Base-by-base conservation (phyloP, 92 coral and sea anemone species). In the Porites cylindrica region DNA sequence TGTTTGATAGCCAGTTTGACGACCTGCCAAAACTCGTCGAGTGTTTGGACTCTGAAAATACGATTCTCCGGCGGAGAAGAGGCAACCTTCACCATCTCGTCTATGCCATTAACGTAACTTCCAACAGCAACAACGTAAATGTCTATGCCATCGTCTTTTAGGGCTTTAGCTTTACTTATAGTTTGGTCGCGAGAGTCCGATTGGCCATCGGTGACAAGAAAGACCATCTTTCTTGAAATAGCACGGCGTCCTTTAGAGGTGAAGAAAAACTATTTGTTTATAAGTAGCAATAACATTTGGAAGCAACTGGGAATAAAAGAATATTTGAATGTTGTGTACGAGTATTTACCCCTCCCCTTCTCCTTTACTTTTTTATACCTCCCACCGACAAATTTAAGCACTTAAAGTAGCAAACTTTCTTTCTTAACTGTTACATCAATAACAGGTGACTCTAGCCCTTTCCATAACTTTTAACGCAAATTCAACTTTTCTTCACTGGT, bases 101-200 rank as follows among this genome's bases (percentile, higher is more conserved):
- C 52, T 14, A 82, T 82, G 20, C 86, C 79, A 4, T 0, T 0
- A 23, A 70, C 23, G 26, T 21, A 70, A 51, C 1, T 13, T 59
- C 86, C 86, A 21, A 70, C 78, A 20, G 50, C 86, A 32, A 82
- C 67, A 61, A 82, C 86, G 38, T 9, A 82, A 61, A 82, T 82
- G 21, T 51, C 23, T 4, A 82, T 66, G 0, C 68, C 68, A 3
- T 2, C 4, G 4, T 0, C 54, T 51, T 82, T 82, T 53, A 82
- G 66, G 8, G 12, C 29, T 7, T 53, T 0, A 18, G 79, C 86
- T 8, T 29, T 53, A 19, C 10, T 10, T 16, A 82, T 38, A 8
- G 86, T 70, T 16, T 10, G 50, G 6, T 20, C 0, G 8, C 21
- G 1, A 6, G 3, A 7, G 47, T 81, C 68, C 58, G 85, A 81